A percentile compares a stretch with the other conserved stretches of the same genome.
phyloP scores from a whole-genome alignment of 2,113 vertebrate genomes.

The Callopanchax toddi region DNA sequence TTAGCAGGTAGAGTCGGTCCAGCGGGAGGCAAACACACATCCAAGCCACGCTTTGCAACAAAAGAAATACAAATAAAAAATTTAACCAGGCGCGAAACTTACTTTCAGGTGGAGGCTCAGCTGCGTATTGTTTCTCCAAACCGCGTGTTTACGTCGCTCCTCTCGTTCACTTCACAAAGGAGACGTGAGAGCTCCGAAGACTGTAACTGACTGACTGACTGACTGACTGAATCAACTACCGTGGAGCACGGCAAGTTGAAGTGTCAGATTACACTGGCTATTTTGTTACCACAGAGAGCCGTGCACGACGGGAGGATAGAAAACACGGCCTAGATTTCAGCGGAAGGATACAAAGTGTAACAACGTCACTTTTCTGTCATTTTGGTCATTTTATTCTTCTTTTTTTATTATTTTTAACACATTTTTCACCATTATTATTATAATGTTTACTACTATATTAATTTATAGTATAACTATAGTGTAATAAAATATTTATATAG shows the following conservation, averaged over 20 bases:
- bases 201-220: slow-evolving; percentile 96
- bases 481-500: too few species aligned
- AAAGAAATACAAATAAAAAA: slow-evolving; percentile 26
- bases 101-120: slow-evolving; percentile 82
- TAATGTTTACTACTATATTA: too few species aligned
- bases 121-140: slow-evolving; percentile 67
- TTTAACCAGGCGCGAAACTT: slow-evolving; percentile 85
- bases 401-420: not conserved
- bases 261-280: slow-evolving; percentile 99
- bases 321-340: slow-evolving; percentile 87
- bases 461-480: too few species aligned
- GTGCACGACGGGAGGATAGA: slow-evolving; percentile 84
- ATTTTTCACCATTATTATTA: not conserved
- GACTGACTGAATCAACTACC: slow-evolving; percentile 99
- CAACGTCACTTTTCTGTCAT: not conserved
- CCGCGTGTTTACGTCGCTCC: slow-evolving; percentile 64
- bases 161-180: slow-evolving; percentile 87
- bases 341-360: slow-evolving; percentile 65
- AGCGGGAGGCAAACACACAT: slow-evolving; percentile 65
- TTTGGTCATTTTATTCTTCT: not conserved
- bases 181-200: slow-evolving; percentile 89
- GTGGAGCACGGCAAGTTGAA: slow-evolving; percentile 98
- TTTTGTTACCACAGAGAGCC: slow-evolving; percentile 97
- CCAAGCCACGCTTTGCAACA: slow-evolving; percentile 47
- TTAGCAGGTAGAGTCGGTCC: slow-evolving; percentile 79